Evolutionary conservation across 2,113 vertebrate species (phyloP).

Genomic region (Collichthys lucidus): DNA sequence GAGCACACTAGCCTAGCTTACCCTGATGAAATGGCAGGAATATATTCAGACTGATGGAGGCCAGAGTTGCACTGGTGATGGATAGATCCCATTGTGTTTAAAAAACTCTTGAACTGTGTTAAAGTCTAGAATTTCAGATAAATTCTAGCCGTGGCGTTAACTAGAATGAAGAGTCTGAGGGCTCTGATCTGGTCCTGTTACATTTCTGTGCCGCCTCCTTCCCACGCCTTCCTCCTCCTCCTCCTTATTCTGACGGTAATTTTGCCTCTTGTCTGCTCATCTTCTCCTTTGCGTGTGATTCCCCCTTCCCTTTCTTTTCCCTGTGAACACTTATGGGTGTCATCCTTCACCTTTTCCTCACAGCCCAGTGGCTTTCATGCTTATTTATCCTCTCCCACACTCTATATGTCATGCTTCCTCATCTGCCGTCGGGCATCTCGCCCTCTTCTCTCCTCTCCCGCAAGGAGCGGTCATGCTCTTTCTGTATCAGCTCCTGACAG

Average conservation of each 20-base stretch:
- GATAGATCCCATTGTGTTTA: conserved; percentile 65
- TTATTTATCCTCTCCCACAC: conserved; percentile 59
- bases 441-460: conserved; percentile 34
- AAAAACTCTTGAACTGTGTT: conserved; percentile 62
- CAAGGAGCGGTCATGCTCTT: conserved; percentile 53
- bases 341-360: conserved; percentile 34
- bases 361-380: conserved; percentile 58
- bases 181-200: conserved; percentile 82
- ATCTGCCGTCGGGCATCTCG: conserved; percentile 52
- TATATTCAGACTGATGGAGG: conserved; percentile 72
- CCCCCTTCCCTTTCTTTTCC: conserved; percentile 24
- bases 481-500: conserved; percentile 66
- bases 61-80: conserved; percentile 70
- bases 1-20: conserved; percentile 46
- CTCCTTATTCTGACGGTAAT: conserved; percentile 19
- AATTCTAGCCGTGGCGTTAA: conserved; percentile 75
- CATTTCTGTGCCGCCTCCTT: conserved; percentile 66
- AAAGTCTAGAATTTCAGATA: conserved; percentile 61
- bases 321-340: conserved; percentile 67
- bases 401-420: conserved; percentile 65
- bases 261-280: conserved; percentile 39
- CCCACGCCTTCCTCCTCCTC: conserved; percentile 23
- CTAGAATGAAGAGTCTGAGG: conserved; percentile 81
- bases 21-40: conserved; percentile 62
- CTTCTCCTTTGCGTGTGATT: conserved; percentile 54